A percentile compares a stretch with the other conserved stretches of the same genome.
These are phyloP conservation scores for Gambusia yucatana DNA, from an alignment of 2,797 vertebrate species.

Conservation along the genomic window DNA sequence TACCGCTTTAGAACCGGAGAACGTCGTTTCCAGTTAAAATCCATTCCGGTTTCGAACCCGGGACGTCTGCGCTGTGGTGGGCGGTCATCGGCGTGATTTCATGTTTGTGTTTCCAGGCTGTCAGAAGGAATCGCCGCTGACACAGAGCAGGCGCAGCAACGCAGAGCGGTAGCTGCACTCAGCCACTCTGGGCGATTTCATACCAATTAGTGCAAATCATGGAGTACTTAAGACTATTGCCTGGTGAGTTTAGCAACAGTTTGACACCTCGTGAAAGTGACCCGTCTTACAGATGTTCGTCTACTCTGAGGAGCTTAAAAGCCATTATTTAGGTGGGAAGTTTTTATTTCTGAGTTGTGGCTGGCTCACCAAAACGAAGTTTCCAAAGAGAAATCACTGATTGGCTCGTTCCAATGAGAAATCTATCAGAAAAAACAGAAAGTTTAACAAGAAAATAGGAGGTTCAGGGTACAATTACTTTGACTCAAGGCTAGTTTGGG, in stretches of 20 bases:
- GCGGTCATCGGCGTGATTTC: constrained; percentile 63
- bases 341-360: constrained; percentile 54
- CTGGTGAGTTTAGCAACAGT: constrained; percentile 78
- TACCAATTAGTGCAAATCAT: constrained; percentile 84
- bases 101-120: constrained; percentile 78
- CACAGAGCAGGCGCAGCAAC: constrained; percentile 75
- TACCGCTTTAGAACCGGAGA: constrained; percentile 32
- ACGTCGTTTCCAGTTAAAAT: constrained; percentile 60
- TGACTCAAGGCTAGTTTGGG: no score
- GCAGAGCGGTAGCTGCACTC: constrained; percentile 75
- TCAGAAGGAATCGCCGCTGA: constrained; percentile 80
- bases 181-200: constrained; percentile 80
- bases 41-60: constrained; percentile 67
- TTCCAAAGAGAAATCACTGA: no score
- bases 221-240: constrained; percentile 82
- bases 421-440: no score
- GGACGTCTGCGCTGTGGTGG: constrained; percentile 72
- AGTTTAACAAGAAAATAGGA: no score
- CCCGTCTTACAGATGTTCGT: constrained; percentile 60
- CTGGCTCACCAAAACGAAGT: constrained; percentile 19
- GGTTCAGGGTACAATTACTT: no score
- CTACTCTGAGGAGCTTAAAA: constrained; percentile 49
- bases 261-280: constrained; percentile 78
- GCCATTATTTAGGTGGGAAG: constrained; percentile 56
- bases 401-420: no score